Evolutionary conservation across 2,888 invertebrate species (phyloP).

Genomic region (Meta bourneti): DNA sequence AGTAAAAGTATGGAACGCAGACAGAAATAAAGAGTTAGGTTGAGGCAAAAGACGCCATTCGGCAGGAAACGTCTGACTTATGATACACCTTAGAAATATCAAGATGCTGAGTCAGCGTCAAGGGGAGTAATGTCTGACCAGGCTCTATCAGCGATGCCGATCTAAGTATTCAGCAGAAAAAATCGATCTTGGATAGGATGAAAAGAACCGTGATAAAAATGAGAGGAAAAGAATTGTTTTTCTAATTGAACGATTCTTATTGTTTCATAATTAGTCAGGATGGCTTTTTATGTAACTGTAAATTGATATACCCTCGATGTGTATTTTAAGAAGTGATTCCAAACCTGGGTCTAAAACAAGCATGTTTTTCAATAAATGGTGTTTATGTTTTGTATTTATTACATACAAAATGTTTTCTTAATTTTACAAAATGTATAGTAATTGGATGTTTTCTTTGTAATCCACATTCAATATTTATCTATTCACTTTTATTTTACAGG

Average conservation of each 20-base stretch:
- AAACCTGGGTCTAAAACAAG: too few species aligned
- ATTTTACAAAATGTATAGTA: too few species aligned
- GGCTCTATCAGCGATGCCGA: background rate
- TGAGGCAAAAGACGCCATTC: background rate
- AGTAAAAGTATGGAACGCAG: background rate
- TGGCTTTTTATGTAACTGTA: too few species aligned
- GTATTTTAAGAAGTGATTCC: too few species aligned
- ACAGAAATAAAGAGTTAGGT: background rate
- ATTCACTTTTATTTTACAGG: too few species aligned
- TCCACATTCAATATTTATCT: too few species aligned
- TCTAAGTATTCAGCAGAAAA: conserved; percentile 1
- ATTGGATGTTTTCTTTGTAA: too few species aligned
- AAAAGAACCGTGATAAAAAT: background rate
- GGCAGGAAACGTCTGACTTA: background rate
- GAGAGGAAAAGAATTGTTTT: background rate
- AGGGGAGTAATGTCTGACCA: background rate
- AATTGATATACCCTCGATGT: too few species aligned
- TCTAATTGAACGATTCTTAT: background rate
- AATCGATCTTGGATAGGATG: background rate
- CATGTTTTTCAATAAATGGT: too few species aligned
- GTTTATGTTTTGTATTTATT: too few species aligned
- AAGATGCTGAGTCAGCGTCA: conserved; percentile 5
- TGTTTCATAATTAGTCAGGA: too few species aligned
- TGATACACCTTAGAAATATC: background rate
- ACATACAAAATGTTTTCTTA: too few species aligned